Percentiles rank a stretch among this genome's conserved stretches.
Evolutionary conservation across 2,888 invertebrate genomes (phyloP).

Genomic region (Ametastegia equiseti): DNA sequence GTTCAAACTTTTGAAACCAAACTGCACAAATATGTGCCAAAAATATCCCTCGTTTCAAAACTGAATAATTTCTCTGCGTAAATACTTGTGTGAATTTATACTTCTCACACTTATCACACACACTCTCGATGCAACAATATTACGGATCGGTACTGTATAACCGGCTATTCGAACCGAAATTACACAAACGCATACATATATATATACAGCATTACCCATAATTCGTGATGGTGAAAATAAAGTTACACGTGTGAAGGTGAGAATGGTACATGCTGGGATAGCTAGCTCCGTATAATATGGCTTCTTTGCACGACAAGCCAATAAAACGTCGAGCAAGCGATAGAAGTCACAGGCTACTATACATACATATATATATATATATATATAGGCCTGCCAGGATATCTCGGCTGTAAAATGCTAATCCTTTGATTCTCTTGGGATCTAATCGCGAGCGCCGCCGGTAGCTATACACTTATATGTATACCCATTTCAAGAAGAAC

Average conservation of each 20-base stretch:
- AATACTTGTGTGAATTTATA: neutral
- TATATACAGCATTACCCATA: neutral
- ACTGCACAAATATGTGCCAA: too few species aligned
- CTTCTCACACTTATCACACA: neutral
- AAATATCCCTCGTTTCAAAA: too few species aligned
- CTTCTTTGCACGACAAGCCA: constrained; percentile 72
- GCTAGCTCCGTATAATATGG: constrained; percentile 60
- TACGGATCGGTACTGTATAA: constrained; percentile 6
- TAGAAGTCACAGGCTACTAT: constrained; percentile 52
- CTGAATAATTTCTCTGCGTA: too few species aligned
- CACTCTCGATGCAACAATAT: neutral
- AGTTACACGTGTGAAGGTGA: constrained; percentile 11
- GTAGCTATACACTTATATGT: constrained; percentile 1
- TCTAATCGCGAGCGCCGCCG: constrained; percentile 20
- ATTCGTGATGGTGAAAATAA: too few species aligned
- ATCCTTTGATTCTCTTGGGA: constrained; percentile 66
- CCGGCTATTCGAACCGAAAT: constrained; percentile 9
- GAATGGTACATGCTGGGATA: constrained; percentile 18
- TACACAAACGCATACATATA: neutral
- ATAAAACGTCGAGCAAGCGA: constrained; percentile 68
- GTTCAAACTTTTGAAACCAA: neutral
- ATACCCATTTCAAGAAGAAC: neutral
- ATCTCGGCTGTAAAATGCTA: constrained; percentile 71
- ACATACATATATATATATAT: too few species aligned
- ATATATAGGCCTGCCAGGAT: constrained; percentile 52